Conservation (phyloP, 1,140 invertebrate species). For the Pseudachorutes palmiensis region DNA sequence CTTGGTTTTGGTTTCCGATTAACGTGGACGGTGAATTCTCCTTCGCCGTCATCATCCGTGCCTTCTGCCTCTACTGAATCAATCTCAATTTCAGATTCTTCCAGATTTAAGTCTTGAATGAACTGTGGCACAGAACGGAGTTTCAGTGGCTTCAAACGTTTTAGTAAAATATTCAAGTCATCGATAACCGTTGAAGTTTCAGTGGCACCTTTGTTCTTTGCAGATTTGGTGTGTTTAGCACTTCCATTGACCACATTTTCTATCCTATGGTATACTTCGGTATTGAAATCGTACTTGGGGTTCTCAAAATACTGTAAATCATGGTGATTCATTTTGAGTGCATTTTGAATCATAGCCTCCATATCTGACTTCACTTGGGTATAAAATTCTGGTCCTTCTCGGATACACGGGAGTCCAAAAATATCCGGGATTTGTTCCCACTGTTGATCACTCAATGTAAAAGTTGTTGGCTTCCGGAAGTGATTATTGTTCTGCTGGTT, state of each 20-base stretch:
- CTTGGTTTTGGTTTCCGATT: not conserved
- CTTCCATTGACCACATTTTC: not conserved
- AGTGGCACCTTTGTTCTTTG: not conserved
- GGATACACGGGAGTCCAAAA: not conserved
- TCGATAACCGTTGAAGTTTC: not conserved
- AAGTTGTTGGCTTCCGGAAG: not conserved
- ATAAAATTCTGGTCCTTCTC: not conserved
- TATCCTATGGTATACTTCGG: not conserved
- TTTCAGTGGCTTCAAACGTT: not conserved
- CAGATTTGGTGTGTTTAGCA: not conserved
- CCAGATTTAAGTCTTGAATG: not conserved
- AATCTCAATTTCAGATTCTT: not conserved
- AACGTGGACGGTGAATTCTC: not conserved
- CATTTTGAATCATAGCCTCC: not conserved
- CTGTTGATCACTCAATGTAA: not conserved
- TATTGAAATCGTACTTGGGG: constrained; percentile 12
- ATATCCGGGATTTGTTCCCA: not conserved
- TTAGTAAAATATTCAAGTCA: not conserved
- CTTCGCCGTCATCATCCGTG: not conserved
- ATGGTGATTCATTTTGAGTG: not conserved
- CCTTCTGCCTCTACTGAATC: not conserved
- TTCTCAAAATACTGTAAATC: not conserved
- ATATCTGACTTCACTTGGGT: not conserved
- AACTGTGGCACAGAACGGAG: not conserved
- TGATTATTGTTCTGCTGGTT: too few relatives aligned